A percentile compares a stretch with the other conserved stretches of the same genome.
Evolutionary conservation across 2,888 invertebrate species (phyloP).

Genomic region (Synanthedon vespiformis): DNA sequence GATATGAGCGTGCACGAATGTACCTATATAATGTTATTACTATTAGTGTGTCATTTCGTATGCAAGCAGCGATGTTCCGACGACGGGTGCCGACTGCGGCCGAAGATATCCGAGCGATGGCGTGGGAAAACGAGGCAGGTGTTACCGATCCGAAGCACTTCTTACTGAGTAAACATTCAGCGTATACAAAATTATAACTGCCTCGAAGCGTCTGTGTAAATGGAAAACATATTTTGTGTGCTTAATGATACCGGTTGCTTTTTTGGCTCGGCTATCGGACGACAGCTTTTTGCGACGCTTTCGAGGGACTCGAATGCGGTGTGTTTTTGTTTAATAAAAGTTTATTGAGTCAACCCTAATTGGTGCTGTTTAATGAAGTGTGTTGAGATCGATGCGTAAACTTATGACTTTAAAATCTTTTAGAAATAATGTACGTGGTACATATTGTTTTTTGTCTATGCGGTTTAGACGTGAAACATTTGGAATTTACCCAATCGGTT

Average conservation of each 20-base stretch:
- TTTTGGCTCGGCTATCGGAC: conserved; percentile 61
- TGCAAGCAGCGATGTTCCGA: conserved; percentile 32
- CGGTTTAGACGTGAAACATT: no score
- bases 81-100: conserved; percentile 26
- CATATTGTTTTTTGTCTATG: no score
- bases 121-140: conserved; percentile 69
- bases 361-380: conserved; percentile 41
- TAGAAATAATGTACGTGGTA: no score
- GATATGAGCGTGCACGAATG: conserved; percentile 19
- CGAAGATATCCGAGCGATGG: conserved; percentile 50
- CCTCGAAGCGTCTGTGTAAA: conserved; percentile 65
- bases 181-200: conserved; percentile 70
- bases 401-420: conserved; percentile 20
- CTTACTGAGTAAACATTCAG: conserved; percentile 69
- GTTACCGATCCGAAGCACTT: conserved; percentile 65
- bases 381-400: conserved; percentile 31
- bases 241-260: conserved; percentile 67
- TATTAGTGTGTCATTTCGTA: conserved; percentile 23
- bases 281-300: conserved; percentile 50
- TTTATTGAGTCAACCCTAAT: conserved; percentile 54
- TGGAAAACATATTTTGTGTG: conserved; percentile 71
- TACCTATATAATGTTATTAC: conserved; percentile 13
- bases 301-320: conserved; percentile 25
- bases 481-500: no score
- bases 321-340: conserved; percentile 45